phyloP scores from a whole-genome alignment of 2,888 invertebrate genomes.

The Pheosia tremula region DNA sequence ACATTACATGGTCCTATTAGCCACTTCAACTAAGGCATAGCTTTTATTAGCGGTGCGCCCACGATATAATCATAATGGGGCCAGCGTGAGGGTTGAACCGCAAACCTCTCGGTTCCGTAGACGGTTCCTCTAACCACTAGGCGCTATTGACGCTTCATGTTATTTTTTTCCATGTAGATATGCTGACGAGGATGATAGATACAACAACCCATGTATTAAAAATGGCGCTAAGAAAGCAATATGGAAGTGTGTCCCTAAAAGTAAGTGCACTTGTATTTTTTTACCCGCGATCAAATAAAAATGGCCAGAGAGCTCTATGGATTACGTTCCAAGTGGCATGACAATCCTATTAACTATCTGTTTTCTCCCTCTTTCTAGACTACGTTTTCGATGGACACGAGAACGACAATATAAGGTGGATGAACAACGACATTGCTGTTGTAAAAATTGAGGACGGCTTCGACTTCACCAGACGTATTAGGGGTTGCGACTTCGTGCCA shows the following conservation, averaged over 20 bases:
- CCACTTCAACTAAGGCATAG: neutral
- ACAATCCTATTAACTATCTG: no score
- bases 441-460: conserved; percentile 73
- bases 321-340: no score
- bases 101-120: no score
- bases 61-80: no score
- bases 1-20: no score
- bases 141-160: no score
- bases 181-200: conserved; percentile 66
- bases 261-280: conserved; percentile 43
- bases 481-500: conserved; percentile 71
- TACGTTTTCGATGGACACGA: conserved; percentile 74
- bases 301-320: no score
- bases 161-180: conserved; percentile 44
- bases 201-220: conserved; percentile 68
- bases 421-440: conserved; percentile 76
- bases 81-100: no score
- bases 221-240: conserved; percentile 75
- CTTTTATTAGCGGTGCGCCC: neutral
- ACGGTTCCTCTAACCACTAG: no score
- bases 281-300: no score
- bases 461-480: conserved; percentile 63
- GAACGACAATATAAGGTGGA: conserved; percentile 75
- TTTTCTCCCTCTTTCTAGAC: conserved; percentile 44
- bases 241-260: conserved; percentile 77